phyloP scores from a whole-genome alignment of 2,797 vertebrate species.

The Gila robusta region DNA sequence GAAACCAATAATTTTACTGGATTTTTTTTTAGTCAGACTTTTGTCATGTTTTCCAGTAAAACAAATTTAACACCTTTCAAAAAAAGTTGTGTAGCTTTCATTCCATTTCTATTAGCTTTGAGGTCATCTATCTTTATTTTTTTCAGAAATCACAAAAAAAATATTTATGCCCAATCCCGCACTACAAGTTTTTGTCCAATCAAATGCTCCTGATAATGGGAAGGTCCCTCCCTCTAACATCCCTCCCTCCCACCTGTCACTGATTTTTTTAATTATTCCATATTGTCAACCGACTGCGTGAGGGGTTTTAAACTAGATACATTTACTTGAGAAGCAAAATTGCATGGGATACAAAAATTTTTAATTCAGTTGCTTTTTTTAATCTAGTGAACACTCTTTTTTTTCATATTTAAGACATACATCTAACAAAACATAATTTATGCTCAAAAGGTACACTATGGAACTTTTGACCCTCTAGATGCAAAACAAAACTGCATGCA shows the following conservation, averaged over 20 bases:
- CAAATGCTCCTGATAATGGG: background rate
- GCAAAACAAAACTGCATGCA: background rate
- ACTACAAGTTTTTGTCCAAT: background rate
- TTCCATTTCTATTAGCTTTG: background rate
- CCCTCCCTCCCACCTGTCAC: background rate
- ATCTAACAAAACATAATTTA: background rate
- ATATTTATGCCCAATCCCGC: background rate
- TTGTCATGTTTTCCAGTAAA: background rate
- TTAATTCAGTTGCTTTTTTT: background rate
- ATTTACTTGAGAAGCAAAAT: constrained; percentile 1
- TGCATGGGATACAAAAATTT: background rate
- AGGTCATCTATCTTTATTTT: background rate
- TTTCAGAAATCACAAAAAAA: background rate
- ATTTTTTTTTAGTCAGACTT: background rate
- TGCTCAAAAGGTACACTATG: background rate
- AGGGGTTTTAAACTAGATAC: background rate
- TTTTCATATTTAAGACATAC: background rate
- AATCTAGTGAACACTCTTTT: background rate
- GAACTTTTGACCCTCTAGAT: background rate
- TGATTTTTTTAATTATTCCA: background rate
- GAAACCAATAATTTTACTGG: background rate
- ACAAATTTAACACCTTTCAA: background rate
- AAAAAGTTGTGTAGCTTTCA: background rate
- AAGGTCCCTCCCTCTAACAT: background rate
- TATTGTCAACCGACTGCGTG: background rate